phyloP scores from a whole-genome alignment of 2,888 invertebrate genomes.

The Conops quadrifasciatus region DNA sequence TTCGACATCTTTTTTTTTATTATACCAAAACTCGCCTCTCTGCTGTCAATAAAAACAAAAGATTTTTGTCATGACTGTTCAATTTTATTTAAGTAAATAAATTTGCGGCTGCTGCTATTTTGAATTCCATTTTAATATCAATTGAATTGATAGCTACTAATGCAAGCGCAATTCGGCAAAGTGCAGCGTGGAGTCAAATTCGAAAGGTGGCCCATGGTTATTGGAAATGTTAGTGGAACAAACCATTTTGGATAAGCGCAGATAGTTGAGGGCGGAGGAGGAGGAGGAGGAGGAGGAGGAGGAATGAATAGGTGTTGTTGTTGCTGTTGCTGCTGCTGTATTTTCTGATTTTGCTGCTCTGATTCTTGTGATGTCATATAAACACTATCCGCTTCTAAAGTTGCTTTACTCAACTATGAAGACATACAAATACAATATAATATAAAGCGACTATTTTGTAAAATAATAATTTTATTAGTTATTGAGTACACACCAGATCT shows the following conservation, averaged over 20 bases:
- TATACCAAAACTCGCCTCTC: too few species aligned
- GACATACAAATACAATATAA: neutral
- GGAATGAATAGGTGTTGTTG: conserved; percentile 36
- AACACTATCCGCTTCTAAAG: conserved; percentile 32
- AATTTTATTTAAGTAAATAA: too few species aligned
- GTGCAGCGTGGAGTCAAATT: conserved; percentile 66
- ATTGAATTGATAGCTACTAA: conserved; percentile 58
- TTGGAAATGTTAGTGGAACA: conserved; percentile 62
- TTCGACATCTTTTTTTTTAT: too few species aligned
- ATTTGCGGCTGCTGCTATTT: neutral
- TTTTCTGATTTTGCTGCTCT: too few species aligned
- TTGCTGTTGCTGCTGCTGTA: neutral
- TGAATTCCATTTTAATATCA: conserved; percentile 37
- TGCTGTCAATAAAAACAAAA: too few species aligned
- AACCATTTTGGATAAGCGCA: conserved; percentile 65
- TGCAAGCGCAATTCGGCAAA: conserved; percentile 64
- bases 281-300: too few species aligned
- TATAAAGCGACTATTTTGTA: neutral
- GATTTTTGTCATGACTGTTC: too few species aligned
- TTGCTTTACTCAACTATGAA: conserved; percentile 1
- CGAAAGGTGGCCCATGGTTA: conserved; percentile 64
- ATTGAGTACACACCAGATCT: conserved; percentile 48
- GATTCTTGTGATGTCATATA: conserved; percentile 8
- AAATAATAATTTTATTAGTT: neutral
- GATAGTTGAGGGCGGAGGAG: conserved; percentile 40